These are phyloP conservation scores for Sitta europaea DNA, from an alignment of 2,113 vertebrate genomes.

Conservation along the genomic window DNA sequence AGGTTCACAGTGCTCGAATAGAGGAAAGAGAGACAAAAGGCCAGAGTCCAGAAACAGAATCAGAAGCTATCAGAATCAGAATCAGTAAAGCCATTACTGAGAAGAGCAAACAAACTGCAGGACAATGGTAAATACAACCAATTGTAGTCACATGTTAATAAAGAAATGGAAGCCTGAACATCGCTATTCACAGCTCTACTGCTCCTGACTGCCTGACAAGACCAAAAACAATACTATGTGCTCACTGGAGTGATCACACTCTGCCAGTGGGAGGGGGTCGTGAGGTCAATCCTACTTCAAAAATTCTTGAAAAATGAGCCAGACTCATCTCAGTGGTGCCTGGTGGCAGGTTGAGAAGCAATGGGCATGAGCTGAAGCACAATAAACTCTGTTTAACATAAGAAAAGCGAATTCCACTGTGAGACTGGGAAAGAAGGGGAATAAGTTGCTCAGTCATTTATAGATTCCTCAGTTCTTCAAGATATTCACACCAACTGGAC, in stretches of 20 bases:
- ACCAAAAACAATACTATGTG: background rate
- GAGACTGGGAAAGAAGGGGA: background rate
- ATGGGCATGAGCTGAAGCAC: background rate
- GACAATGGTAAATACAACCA: conserved; percentile 16
- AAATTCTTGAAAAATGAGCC: background rate
- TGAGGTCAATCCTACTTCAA: background rate
- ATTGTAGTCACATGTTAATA: background rate
- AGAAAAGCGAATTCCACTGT: background rate
- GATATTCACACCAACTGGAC: background rate
- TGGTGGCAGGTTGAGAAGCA: background rate
- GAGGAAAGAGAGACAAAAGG: background rate
- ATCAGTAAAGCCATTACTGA: background rate
- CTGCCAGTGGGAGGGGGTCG: background rate
- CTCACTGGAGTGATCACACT: background rate
- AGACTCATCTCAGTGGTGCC: background rate
- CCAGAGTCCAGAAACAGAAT: background rate
- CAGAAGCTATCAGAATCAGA: background rate
- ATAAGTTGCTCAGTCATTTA: background rate
- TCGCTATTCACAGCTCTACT: background rate
- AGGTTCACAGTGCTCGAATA: background rate
- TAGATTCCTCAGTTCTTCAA: background rate
- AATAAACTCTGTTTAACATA: background rate
- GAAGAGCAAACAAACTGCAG: conserved; percentile 6
- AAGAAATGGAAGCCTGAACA: background rate
- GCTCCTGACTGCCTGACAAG: background rate